Evolutionary conservation across 2,888 invertebrate genomes (phyloP).

Genomic region (Drosophila flavopinicola): DNA sequence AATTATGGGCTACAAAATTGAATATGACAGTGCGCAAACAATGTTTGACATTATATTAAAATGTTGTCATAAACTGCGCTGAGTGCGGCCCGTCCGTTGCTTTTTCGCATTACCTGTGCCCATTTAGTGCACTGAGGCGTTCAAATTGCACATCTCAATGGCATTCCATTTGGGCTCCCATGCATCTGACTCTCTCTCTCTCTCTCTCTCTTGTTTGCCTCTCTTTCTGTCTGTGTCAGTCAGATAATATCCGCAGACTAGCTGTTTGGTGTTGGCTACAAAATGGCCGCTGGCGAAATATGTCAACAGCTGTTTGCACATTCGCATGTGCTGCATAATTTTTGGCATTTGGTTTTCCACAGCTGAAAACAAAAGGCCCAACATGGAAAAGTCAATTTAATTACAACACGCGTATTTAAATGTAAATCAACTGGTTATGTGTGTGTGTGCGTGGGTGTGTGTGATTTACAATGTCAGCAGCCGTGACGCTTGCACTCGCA

Average conservation of each 20-base stretch:
- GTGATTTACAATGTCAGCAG: constrained; percentile 49
- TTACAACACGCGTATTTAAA: constrained; percentile 61
- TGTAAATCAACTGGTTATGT: constrained; percentile 56
- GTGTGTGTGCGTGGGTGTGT: constrained; percentile 20
- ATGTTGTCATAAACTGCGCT: constrained; percentile 67
- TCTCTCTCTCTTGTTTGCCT: not conserved
- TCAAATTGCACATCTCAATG: constrained; percentile 69
- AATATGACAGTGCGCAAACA: constrained; percentile 59
- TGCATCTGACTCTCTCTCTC: not conserved
- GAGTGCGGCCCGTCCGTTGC: not conserved
- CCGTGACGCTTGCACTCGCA: constrained; percentile 29
- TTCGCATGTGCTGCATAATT: constrained; percentile 58
- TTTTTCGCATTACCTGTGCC: not conserved
- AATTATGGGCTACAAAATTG: constrained; percentile 65
- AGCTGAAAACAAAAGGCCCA: constrained; percentile 21
- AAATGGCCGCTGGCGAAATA: constrained; percentile 62
- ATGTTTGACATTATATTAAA: constrained; percentile 73
- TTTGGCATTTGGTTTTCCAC: constrained; percentile 47
- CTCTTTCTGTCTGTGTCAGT: not conserved
- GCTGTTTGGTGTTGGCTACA: constrained; percentile 40
- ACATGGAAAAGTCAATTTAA: constrained; percentile 69
- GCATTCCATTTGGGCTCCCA: constrained; percentile 4
- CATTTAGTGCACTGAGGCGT: constrained; percentile 52
- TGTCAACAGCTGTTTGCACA: constrained; percentile 68
- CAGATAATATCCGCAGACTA: constrained; percentile 33